Base-by-base conservation (phyloP, 2,113 vertebrate species). In the Entelurus aequoreus region DNA sequence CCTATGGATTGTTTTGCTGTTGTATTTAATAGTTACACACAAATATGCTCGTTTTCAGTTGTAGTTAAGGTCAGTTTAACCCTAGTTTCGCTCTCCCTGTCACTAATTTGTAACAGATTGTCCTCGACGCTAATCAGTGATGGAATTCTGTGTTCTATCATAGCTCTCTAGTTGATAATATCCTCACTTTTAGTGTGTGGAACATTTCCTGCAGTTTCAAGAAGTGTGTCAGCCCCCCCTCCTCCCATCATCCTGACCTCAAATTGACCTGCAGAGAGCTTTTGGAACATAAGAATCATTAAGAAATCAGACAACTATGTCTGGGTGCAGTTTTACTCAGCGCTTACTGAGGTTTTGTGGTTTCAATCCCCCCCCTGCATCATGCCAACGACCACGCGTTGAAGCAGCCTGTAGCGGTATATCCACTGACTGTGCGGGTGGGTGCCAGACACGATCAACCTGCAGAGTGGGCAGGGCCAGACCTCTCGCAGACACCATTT, bases 401-500 rank as follows among this genome's bases (percentile, higher is more conserved):
- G 35, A 84, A 80, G 78, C 80, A 71, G 65, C 69, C 64, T 14
- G 6, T 42, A 70, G 81, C 35, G 83, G 62, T 74, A 65, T 87
- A 73, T 61, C 84, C 79, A 63, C 74, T 79, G 84, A 62, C 66
- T 48, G 1, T 48, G 38, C 37, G 64, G 77, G 84, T 89, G 71
- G 86, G 84, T 70, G 76, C 65, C 53, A 83, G 80, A 84, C 68
- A 12, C 9, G 16, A 60, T 54, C 65, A 79, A 74, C 84, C 76
- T 79, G 79, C 60, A 8, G 28, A 65, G 46, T 73, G 40, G 68
- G 64, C 66, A 70, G 68, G n/a, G 74, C 68, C 72, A 80, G 76
- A 79, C 81, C 70, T 66, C 72, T 63, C 37, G 48, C 40, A 78
- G 74, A 81, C 71, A 75, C 82, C 40, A 55, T 63, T 48, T 2